Base-by-base conservation (phyloP, 35 echinoderm and acorn worm species). In the Amphiura filiformis region DNA sequence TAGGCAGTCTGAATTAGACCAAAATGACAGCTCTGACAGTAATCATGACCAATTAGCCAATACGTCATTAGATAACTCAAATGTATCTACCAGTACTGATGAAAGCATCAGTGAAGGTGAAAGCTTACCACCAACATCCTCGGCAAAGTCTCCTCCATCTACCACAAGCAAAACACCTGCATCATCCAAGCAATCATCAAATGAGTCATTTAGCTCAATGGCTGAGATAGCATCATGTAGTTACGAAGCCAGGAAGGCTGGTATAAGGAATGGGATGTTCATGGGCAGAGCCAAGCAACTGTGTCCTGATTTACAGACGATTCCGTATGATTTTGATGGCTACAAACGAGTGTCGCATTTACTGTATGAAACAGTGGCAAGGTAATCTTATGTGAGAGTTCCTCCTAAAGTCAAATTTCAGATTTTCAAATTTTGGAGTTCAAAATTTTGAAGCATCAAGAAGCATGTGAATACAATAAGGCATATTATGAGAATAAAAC, bases 291-390 rank as follows among this genome's bases (percentile, higher is more conserved):
- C 96, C 18, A 99, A 92, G 82, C 56, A 88, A 13, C 80, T 87
- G 33, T 99, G 96, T 83, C 96, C 96, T 47, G 87, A 94, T 38
- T 70, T 99, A 28, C 93, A 90, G 39, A 99, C 90, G 1, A 99
- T 99, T 76, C 96, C 96, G 0, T 99, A 99, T 82, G 93, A 99
- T 78, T 99, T 99, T 94, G 96, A 99, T n/a, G 78, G 84, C 34
- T 99, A 99, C 65, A 92, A 92, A 57, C 86, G 76, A 57, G 93
- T 99, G 23, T 94, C 96, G 31, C 70, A 90, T 42, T 82, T 44
- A 13, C 39, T 99, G n/a, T 99, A 99, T 88, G 96, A 93, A 34
- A 99, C 84, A 36, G 85, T 99, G 36, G 96, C 96, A 30, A 90
- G 93, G 96, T 99, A 42, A 89, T 80, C 32, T 52, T 20, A 32